Conservation (phyloP, 2,888 invertebrate genomes). For the Nomada ruficornis region DNA sequence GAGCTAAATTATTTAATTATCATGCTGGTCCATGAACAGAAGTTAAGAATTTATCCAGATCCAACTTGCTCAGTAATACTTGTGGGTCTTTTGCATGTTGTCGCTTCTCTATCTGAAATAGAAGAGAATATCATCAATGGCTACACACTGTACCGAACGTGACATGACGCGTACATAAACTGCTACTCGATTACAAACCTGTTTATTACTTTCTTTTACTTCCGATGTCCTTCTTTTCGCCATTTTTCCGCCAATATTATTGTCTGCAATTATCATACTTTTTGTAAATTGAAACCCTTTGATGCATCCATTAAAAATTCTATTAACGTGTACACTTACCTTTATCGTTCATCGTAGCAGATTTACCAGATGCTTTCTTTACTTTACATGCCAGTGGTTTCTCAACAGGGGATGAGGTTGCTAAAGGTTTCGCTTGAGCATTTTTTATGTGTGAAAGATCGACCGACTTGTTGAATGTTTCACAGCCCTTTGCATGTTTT, state of each 20-base stretch:
- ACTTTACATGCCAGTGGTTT: constrained; percentile 52
- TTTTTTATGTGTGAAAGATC: constrained; percentile 42
- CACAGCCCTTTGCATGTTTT: constrained; percentile 50
- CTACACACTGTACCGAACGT: not conserved
- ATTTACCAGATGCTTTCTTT: constrained; percentile 45
- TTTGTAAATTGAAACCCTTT: not conserved
- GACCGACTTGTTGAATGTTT: constrained; percentile 28
- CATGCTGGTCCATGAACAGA: constrained; percentile 77
- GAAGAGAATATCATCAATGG: not conserved
- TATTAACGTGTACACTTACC: constrained; percentile 32
- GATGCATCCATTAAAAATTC: no score
- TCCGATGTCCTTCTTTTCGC: constrained; percentile 71
- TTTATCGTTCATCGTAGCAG: constrained; percentile 23
- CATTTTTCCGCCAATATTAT: constrained; percentile 55
- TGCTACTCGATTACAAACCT: constrained; percentile 60
- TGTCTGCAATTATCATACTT: constrained; percentile 50
- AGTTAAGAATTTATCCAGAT: constrained; percentile 77
- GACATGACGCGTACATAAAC: not conserved
- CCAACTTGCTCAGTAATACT: constrained; percentile 71
- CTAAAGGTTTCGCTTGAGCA: constrained; percentile 70
- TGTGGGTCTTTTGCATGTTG: constrained; percentile 69
- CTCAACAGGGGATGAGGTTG: constrained; percentile 76
- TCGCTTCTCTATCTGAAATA: constrained; percentile 73
- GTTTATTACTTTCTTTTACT: constrained; percentile 64
- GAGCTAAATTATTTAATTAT: constrained; percentile 5